Evolutionary conservation across 2,888 invertebrate genomes (phyloP), one percentile per base, ranked within the genome.

Genomic region (Hedya salicella): DNA sequence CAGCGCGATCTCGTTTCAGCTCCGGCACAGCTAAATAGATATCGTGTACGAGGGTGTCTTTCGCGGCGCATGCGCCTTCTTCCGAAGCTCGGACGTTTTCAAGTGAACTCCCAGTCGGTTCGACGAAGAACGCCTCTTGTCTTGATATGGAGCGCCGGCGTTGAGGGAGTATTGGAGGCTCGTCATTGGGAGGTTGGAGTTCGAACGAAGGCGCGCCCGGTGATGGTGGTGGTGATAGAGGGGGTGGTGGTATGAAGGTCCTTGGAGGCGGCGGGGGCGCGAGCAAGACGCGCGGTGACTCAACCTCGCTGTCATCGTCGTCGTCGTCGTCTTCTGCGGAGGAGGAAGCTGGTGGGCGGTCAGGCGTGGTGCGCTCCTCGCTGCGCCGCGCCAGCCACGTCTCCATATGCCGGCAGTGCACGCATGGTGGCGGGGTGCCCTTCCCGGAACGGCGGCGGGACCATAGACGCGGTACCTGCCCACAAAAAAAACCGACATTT

Each of bases 1-100:
- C 97, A 16, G 97, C 97, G 16, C 97, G 94, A 81, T 97, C 97
- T 25, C 97, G 94, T 81, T 95, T 96, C 72, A 97, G 85, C 77
- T 97, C 96, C 44, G 97, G 97, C 68, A 97, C 97, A 66, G 96
- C 94, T 49, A 96, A 88, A 81, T 95, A 96, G 70, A 96, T 95
- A 75, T 96, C 96, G 68, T 95, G 93, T 6, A 96, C 95, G 53
- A 94, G 76, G 21, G 81, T 78, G 74, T 89, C 92, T 71, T 77
- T 87, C 67, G 78, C 85, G 68, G 75, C 87, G 73, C 72, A 79
- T 40, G 83, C 86, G 56, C 83, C 86, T 70, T 87, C 84, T 63
- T 87, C 88, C 0, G 94, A 94, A 0, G 92, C 94, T 64, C 94
- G 93, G 16, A 95, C 94, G 79, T 95, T 95, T 79, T 96, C 96